phyloP scores from a whole-genome alignment of 2,113 vertebrate species.

The Oncorhynchus clarkii region DNA sequence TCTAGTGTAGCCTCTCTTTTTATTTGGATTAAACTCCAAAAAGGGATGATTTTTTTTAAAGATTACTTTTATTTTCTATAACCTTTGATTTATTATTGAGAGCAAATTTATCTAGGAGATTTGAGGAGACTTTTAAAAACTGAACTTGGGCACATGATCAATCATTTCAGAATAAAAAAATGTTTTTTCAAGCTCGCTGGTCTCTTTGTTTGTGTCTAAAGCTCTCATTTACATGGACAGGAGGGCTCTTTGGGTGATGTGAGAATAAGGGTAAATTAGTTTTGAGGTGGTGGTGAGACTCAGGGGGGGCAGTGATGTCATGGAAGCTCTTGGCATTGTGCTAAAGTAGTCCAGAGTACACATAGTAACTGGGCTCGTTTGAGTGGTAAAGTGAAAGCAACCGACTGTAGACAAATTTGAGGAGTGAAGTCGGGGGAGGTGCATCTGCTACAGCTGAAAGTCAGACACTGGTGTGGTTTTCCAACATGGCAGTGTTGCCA shows the following conservation, averaged over 20 bases:
- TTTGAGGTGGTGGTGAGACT: slow-evolving; percentile 1
- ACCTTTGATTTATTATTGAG: slow-evolving; percentile 48
- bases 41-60: slow-evolving; percentile 38
- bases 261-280: not conserved
- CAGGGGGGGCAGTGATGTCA: slow-evolving; percentile 37
- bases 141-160: slow-evolving; percentile 58
- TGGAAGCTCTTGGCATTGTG: slow-evolving; percentile 20
- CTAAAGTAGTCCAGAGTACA: not conserved
- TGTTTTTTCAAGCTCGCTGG: slow-evolving; percentile 56
- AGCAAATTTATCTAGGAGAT: slow-evolving; percentile 47
- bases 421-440: no score
- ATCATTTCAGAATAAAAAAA: slow-evolving; percentile 77
- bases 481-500: no score
- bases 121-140: slow-evolving; percentile 53
- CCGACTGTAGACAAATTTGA: no score
- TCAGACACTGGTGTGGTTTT: no score
- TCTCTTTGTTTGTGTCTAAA: slow-evolving; percentile 44
- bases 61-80: slow-evolving; percentile 46
- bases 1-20: slow-evolving; percentile 67
- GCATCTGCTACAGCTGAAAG: no score
- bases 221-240: not conserved
- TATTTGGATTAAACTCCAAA: slow-evolving; percentile 48
- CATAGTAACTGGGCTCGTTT: no score
- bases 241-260: not conserved
- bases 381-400: no score